Percentiles rank a stretch among this genome's conserved stretches.
Conservation (phyloP, 1,140 invertebrate genomes). For the Adelges cooleyi region DNA sequence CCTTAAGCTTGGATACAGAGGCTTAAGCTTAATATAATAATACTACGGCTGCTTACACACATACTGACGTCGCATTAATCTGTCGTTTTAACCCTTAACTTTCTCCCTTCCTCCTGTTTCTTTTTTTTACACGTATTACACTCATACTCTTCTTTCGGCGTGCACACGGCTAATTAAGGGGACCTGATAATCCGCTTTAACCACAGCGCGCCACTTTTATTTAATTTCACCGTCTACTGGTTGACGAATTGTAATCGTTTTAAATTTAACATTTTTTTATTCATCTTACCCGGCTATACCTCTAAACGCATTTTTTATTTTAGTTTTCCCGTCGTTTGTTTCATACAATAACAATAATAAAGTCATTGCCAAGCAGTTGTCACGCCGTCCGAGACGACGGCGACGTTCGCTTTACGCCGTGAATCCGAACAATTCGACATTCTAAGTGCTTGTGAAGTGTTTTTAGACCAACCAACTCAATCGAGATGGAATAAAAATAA, state of each 20-base stretch:
- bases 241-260: not conserved
- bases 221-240: not conserved
- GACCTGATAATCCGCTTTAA: not conserved
- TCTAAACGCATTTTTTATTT: too few relatives aligned
- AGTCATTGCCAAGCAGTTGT: too few relatives aligned
- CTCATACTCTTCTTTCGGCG: not conserved
- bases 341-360: too few relatives aligned
- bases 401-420: not conserved
- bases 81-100: not conserved
- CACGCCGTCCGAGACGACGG: not conserved
- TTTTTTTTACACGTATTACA: too few relatives aligned
- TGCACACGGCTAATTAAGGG: not conserved
- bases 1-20: not conserved
- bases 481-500: not conserved
- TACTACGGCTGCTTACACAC: too few relatives aligned
- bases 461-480: not conserved
- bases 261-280: too few relatives aligned
- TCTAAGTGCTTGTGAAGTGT: not conserved
- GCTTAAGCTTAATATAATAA: not conserved
- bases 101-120: not conserved
- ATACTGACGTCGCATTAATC: not conserved
- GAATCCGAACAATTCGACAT: not conserved
- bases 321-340: too few relatives aligned
- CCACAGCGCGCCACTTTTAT: not conserved
- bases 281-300: too few relatives aligned